Evolutionary conservation across 2,797 vertebrate genomes (phyloP).

Genomic region (Characodon lateralis): DNA sequence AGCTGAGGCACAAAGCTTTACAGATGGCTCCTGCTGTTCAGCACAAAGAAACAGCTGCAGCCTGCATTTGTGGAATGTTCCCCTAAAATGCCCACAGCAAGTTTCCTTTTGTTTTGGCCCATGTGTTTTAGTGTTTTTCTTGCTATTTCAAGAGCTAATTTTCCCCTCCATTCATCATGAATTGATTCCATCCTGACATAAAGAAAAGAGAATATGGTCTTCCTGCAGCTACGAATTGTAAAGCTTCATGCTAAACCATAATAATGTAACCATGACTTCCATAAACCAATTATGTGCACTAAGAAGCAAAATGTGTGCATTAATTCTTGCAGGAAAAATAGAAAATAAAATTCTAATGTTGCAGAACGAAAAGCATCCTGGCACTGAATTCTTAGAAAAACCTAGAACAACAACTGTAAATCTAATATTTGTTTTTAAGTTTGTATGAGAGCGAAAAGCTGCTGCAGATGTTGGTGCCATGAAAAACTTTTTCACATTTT

Average conservation of each 20-base stretch:
- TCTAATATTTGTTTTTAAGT: background rate
- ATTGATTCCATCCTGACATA: conserved; percentile 4
- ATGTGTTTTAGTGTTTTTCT: conserved; percentile 12
- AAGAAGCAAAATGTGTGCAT: conserved; percentile 30
- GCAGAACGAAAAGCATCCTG: conserved; percentile 47
- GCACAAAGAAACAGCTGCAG: conserved; percentile 6
- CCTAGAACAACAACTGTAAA: background rate
- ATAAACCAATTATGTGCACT: conserved; percentile 36
- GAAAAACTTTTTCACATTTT: background rate
- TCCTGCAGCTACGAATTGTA: conserved; percentile 25
- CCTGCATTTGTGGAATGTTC: conserved; percentile 6
- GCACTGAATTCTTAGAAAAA: conserved; percentile 10
- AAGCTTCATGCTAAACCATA: conserved; percentile 27
- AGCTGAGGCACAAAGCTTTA: background rate
- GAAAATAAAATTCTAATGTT: conserved; percentile 45
- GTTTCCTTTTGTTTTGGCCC: conserved; percentile 1
- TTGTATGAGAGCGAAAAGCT: background rate
- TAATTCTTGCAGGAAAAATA: conserved; percentile 46
- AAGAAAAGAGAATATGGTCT: conserved; percentile 11
- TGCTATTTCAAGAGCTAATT: conserved; percentile 21
- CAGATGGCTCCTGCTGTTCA: background rate
- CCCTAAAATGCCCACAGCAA: conserved; percentile 4
- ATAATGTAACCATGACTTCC: conserved; percentile 24
- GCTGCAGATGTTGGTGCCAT: background rate
- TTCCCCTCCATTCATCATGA: conserved; percentile 41